phyloP scores from a whole-genome alignment of 2,888 invertebrate species.

The Shargacucullia verbasci region DNA sequence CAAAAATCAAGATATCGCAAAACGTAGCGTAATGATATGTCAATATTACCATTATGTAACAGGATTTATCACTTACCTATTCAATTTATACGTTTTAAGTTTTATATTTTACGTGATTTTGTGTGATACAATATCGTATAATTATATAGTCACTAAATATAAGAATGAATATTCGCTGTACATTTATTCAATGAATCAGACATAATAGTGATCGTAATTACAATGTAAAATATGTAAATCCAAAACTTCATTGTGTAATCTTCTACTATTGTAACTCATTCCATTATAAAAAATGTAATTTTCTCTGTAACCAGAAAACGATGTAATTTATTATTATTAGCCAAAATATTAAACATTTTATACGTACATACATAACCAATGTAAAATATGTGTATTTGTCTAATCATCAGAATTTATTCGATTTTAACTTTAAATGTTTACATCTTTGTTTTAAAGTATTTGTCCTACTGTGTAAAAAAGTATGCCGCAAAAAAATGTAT shows the following conservation, averaged over 20 bases:
- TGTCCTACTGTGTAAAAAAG: neutral
- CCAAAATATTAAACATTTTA: constrained; percentile 21
- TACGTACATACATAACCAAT: neutral
- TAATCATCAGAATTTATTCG: constrained; percentile 2
- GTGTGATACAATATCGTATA: neutral
- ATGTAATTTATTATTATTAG: constrained; percentile 27
- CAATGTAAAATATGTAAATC: constrained; percentile 37
- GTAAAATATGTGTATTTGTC: constrained; percentile 16
- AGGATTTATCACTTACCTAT: neutral
- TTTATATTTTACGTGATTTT: constrained; percentile 30
- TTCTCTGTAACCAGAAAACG: constrained; percentile 18
- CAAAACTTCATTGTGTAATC: constrained; percentile 39
- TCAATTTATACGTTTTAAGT: constrained; percentile 6
- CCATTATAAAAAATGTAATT: constrained; percentile 20
- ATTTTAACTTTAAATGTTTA: neutral
- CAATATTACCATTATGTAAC: neutral
- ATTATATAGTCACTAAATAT: constrained; percentile 25
- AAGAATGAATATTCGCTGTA: constrained; percentile 51
- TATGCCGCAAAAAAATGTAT: neutral
- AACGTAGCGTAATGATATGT: constrained; percentile 6
- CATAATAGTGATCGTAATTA: constrained; percentile 53
- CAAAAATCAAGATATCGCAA: neutral
- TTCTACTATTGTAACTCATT: constrained; percentile 41
- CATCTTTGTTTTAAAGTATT: no score
- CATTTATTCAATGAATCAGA: constrained; percentile 54